Evolutionary conservation across 2,888 invertebrate species (phyloP).

Genomic region (Poecilus cupreus): DNA sequence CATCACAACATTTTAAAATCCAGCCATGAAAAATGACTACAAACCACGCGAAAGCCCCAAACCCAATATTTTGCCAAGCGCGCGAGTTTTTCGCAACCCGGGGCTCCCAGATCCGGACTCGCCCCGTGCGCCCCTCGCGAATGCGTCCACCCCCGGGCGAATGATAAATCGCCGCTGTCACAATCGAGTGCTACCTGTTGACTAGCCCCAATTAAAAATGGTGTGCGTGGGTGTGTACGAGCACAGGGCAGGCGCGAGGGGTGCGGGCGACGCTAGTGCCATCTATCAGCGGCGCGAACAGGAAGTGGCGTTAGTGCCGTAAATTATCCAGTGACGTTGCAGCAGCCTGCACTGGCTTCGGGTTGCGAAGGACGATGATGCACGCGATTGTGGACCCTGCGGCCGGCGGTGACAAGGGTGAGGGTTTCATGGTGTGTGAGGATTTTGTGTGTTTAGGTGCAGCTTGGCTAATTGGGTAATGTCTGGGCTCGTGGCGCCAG

Average conservation of each 20-base stretch:
- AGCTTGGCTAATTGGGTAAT: slow-evolving; percentile 53
- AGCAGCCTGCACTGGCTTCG: slow-evolving; percentile 18
- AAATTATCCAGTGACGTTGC: slow-evolving; percentile 66
- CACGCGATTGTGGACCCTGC: background rate
- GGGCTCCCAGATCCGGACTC: background rate
- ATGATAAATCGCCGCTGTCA: slow-evolving; percentile 49
- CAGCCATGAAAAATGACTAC: slow-evolving; percentile 43
- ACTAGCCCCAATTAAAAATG: slow-evolving; percentile 66
- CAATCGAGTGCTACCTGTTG: slow-evolving; percentile 60
- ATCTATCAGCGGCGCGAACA: slow-evolving; percentile 66
- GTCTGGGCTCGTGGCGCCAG: slow-evolving; percentile 58
- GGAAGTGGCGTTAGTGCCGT: slow-evolving; percentile 71
- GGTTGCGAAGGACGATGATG: background rate
- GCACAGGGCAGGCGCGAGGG: slow-evolving; percentile 61
- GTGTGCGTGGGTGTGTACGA: slow-evolving; percentile 63
- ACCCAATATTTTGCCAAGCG: slow-evolving; percentile 47
- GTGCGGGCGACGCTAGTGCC: slow-evolving; percentile 51
- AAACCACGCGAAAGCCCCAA: slow-evolving; percentile 52
- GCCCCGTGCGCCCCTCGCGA: background rate
- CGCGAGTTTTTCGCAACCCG: slow-evolving; percentile 28
- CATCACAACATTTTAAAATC: slow-evolving; percentile 54
- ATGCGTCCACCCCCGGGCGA: background rate
- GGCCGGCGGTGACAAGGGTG: background rate
- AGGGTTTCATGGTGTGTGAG: background rate
- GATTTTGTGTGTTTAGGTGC: slow-evolving; percentile 47